Conservation (phyloP, 2,113 vertebrate genomes). For the Thamnophis sirtalis region DNA sequence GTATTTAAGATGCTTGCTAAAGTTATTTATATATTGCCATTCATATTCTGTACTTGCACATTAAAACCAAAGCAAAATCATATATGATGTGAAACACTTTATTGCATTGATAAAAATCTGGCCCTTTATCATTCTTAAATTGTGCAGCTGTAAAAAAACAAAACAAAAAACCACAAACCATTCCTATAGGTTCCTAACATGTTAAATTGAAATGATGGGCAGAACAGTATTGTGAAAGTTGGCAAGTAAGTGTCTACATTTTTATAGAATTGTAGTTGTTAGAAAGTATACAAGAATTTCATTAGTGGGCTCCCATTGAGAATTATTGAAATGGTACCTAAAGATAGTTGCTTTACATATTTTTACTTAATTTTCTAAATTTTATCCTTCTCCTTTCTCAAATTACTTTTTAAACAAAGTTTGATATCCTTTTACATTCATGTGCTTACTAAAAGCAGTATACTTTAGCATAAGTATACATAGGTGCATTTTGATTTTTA, state of each 20-base stretch:
- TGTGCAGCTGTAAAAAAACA: background rate
- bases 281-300: background rate
- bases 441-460: conserved; percentile 18
- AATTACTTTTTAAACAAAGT: background rate
- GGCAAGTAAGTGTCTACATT: background rate
- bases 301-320: background rate
- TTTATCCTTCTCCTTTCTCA: background rate
- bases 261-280: background rate
- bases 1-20: background rate
- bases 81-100: background rate
- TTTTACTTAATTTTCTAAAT: background rate
- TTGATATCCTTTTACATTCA: background rate
- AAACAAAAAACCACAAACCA: background rate
- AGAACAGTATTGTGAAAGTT: background rate
- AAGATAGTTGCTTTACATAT: background rate
- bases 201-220: background rate
- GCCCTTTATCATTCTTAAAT: background rate
- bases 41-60: background rate
- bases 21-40: background rate
- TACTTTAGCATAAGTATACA: background rate
- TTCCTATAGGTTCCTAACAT: background rate
- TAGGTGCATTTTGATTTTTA: background rate
- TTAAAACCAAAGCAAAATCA: background rate
- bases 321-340: background rate
- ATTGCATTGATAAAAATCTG: background rate